Conservation (phyloP, 2,797 vertebrate genomes). For the Ctenopoma multispine region DNA sequence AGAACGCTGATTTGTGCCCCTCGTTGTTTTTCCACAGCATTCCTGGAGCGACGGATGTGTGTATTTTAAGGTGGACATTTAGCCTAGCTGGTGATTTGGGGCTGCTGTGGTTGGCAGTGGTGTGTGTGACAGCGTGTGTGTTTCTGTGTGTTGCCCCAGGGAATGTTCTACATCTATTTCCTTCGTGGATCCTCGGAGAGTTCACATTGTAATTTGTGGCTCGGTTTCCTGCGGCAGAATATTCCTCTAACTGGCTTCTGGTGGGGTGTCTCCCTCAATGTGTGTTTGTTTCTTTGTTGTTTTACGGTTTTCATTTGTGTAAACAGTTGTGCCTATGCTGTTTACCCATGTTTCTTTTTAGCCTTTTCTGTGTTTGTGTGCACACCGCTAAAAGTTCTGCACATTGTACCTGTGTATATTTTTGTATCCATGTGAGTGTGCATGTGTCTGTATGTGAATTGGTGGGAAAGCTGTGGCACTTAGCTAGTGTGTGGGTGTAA, state of each 20-base stretch:
- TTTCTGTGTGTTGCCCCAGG: constrained; percentile 49
- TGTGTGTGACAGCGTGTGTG: constrained; percentile 56
- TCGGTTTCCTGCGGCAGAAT: constrained; percentile 60
- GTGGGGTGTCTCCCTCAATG: constrained; percentile 58
- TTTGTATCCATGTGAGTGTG: background rate
- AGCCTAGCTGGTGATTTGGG: constrained; percentile 80
- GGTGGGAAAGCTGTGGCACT: constrained; percentile 47
- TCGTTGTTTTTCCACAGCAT: constrained; percentile 74
- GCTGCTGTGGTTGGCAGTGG: constrained; percentile 67
- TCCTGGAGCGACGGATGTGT: constrained; percentile 67
- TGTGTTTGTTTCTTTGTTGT: constrained; percentile 43
- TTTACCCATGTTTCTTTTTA: background rate
- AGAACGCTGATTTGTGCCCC: constrained; percentile 50
- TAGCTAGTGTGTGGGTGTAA: constrained; percentile 53
- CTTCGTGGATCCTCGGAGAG: constrained; percentile 68
- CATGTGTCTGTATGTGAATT: constrained; percentile 13
- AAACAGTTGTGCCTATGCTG: background rate
- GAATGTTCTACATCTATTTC: constrained; percentile 72
- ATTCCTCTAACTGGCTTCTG: constrained; percentile 58
- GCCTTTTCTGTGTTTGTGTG: constrained; percentile 2
- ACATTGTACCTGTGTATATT: background rate
- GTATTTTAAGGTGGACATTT: constrained; percentile 82
- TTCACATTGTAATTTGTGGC: constrained; percentile 78
- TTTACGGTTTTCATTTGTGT: constrained; percentile 16
- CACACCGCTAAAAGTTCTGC: background rate